Evolutionary conservation across 1,140 invertebrate genomes (phyloP).

Genomic region (Hetaerina americana): DNA sequence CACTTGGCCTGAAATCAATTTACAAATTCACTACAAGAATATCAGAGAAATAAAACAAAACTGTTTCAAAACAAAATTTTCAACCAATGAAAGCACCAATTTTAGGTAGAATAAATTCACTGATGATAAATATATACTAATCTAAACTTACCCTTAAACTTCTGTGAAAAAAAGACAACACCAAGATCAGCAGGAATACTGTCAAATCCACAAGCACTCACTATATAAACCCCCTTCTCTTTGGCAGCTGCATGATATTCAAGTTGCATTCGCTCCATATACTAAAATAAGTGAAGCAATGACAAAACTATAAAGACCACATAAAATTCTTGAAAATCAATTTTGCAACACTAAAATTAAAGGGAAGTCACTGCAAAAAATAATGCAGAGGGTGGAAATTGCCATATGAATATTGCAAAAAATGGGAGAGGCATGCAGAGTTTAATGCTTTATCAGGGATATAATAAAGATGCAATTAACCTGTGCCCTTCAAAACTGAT

Average conservation of each 20-base stretch:
- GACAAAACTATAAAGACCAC: no score
- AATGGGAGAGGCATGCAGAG: no score
- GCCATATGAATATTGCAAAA: no score
- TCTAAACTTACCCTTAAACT: conserved; percentile 48
- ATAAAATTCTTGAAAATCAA: no score
- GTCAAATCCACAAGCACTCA: conserved; percentile 86
- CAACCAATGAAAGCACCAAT: conserved; percentile 4
- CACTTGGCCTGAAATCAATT: conserved; percentile 40
- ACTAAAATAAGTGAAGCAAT: no score
- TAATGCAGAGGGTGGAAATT: no score
- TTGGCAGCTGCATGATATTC: conserved; percentile 63
- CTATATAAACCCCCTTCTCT: conserved; percentile 63
- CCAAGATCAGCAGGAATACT: conserved; percentile 80
- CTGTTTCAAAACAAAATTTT: no score
- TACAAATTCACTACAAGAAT: conserved; percentile 7
- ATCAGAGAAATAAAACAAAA: conserved; percentile 2
- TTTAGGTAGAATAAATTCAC: background rate
- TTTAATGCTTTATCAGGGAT: no score
- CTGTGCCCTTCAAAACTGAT: no score
- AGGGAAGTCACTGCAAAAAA: no score
- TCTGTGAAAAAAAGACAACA: conserved; percentile 51
- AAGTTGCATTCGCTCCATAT: conserved; percentile 72
- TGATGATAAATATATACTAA: background rate
- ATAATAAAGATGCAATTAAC: no score
- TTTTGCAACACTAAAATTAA: no score